Conservation (phyloP, 2,888 invertebrate species). For the Synergus japonicus region DNA sequence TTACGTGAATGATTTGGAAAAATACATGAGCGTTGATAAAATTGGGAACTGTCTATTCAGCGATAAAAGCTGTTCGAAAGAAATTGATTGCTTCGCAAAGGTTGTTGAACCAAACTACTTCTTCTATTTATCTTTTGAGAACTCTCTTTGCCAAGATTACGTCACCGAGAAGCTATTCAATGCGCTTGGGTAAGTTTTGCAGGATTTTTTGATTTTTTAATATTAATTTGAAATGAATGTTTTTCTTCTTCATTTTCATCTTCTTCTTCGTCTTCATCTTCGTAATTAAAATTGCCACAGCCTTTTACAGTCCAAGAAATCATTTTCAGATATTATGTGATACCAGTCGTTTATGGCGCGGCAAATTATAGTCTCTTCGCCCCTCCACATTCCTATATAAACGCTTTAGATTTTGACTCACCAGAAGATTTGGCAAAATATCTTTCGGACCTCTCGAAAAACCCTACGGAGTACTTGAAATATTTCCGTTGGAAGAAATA, state of each 20-base stretch:
- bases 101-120: constrained; percentile 81
- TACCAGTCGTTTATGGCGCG: constrained; percentile 85
- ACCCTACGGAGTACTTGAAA: constrained; percentile 81
- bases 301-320: background rate
- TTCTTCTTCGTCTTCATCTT: constrained; percentile 60
- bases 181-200: constrained; percentile 79
- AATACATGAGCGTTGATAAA: constrained; percentile 81
- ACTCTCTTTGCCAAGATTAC: constrained; percentile 84
- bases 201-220: constrained; percentile 73
- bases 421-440: constrained; percentile 81
- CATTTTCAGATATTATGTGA: constrained; percentile 75
- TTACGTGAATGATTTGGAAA: constrained; percentile 78
- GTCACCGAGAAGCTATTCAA: constrained; percentile 84
- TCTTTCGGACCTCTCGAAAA: constrained; percentile 78
- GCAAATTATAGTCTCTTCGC: constrained; percentile 81
- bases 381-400: constrained; percentile 83
- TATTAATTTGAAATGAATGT: too few relatives aligned
- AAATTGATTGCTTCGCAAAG: constrained; percentile 69
- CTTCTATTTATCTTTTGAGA: constrained; percentile 86
- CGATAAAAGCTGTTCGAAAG: constrained; percentile 73
- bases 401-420: constrained; percentile 82
- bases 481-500: constrained; percentile 84
- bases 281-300: constrained; percentile 21
- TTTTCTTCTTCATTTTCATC: too few relatives aligned
- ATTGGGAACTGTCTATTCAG: constrained; percentile 81